Evolutionary conservation across 2,888 invertebrate genomes (phyloP), one percentile per base, ranked within the genome.

Genomic region (Xiphydria camelus): DNA sequence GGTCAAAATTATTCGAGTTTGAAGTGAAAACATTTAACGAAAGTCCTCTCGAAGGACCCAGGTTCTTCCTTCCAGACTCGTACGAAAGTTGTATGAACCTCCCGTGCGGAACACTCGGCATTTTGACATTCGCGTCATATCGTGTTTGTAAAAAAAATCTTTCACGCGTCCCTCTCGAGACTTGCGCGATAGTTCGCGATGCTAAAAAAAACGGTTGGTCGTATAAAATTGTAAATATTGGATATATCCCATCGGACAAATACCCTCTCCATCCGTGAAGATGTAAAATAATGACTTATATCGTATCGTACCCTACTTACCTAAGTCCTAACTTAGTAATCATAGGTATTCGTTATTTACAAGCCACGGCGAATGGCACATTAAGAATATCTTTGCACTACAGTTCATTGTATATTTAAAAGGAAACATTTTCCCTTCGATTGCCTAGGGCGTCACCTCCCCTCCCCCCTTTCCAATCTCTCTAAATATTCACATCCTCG

Each of bases 281-380:
- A n/a, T n/a, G n/a, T n/a, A n/a, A n/a, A n/a, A n/a, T n/a, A n/a
- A n/a, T n/a, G n/a, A n/a, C n/a, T n/a, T n/a, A n/a, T n/a, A n/a
- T n/a, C n/a, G n/a, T n/a, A n/a, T n/a, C n/a, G n/a, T n/a, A n/a
- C n/a, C n/a, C n/a, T n/a, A n/a, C n/a, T n/a, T n/a, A n/a, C n/a
- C n/a, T n/a, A n/a, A n/a, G n/a, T n/a, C n/a, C n/a, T n/a, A n/a
- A n/a, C n/a, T n/a, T n/a, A n/a, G n/a, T n/a, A n/a, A n/a, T n/a
- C n/a, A 26, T 26, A 26, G 29, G 14, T 26, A 26, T 26, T 26
- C 29, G 57, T 62, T 74, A 74, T 75, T 66, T 74, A 73, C 74
- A 75, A 69, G 74, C 74, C 74, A 74, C 67, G 50, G 53, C 52
- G 45, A 67, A 74, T 75, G 74, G 74, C 74, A 75, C 74, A 60